Percentiles rank a stretch among this genome's conserved stretches.
phyloP scores from a whole-genome alignment of 2,797 vertebrate genomes.

The Darevskia nairensis region DNA sequence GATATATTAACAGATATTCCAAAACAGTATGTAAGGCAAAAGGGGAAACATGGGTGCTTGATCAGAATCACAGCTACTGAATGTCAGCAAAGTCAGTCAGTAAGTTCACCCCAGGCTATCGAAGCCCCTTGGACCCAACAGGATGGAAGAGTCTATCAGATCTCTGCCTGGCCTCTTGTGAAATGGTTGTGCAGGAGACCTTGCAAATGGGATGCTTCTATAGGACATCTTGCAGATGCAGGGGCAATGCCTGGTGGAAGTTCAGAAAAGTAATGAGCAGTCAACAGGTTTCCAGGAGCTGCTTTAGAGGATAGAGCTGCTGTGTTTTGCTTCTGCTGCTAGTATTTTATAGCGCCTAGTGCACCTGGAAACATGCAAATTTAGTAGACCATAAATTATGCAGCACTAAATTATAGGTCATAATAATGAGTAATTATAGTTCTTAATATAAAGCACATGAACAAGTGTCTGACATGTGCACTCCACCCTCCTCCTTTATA shows the following conservation, averaged over 20 bases:
- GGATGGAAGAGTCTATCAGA: neutral
- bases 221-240: neutral
- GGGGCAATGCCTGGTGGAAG: neutral
- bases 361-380: neutral
- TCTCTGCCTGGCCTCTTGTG: neutral
- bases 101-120: neutral
- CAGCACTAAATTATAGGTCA: no score
- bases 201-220: no score
- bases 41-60: neutral
- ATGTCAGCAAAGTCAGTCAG: no score
- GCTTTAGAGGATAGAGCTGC: no score
- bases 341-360: neutral
- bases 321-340: neutral
- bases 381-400: neutral
- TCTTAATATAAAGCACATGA: neutral
- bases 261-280: neutral
- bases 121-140: neutral
- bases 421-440: no score
- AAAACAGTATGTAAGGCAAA: neutral
- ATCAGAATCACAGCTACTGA: neutral
- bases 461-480: neutral
- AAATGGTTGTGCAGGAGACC: neutral
- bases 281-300: no score
- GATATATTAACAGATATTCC: constrained; percentile 36
- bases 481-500: neutral